phyloP scores from a whole-genome alignment of 2,113 vertebrate genomes.

The Amblyopsis rosae region DNA sequence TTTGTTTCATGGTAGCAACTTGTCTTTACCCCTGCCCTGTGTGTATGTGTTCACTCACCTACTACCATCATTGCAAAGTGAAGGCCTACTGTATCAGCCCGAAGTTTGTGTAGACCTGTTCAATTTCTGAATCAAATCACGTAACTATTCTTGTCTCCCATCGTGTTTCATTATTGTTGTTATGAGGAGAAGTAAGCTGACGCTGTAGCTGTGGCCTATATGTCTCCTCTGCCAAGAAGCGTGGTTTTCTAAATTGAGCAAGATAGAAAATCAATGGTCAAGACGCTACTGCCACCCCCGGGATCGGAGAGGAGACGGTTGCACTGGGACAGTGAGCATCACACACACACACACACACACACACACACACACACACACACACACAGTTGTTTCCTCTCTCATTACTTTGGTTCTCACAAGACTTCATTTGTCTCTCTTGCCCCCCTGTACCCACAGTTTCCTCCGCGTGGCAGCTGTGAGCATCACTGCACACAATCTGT shows the following conservation, averaged over 20 bases:
- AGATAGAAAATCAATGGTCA: constrained; percentile 68
- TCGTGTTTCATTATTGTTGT: constrained; percentile 35
- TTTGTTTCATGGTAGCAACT: too few species aligned
- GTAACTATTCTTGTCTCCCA: constrained; percentile 1
- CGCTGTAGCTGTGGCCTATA: constrained; percentile 3
- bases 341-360: background rate
- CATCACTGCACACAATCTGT: constrained; percentile 14
- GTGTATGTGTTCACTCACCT: too few species aligned
- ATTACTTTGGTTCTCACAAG: constrained; percentile 26
- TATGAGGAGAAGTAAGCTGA: constrained; percentile 32
- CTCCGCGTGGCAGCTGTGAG: constrained; percentile 38
- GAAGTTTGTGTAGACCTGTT: background rate
- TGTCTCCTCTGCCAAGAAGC: constrained; percentile 41
- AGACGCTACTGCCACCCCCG: constrained; percentile 46
- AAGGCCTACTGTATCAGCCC: too few species aligned
- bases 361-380: constrained; percentile 2
- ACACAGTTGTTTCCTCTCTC: constrained; percentile 13
- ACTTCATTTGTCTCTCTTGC: background rate
- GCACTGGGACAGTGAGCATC: background rate
- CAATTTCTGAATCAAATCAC: constrained; percentile 34
- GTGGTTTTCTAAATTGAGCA: constrained; percentile 48
- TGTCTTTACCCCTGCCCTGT: too few species aligned
- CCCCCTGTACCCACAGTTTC: background rate
- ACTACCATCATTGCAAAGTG: too few species aligned
- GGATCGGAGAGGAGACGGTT: background rate